A percentile compares a stretch with the other conserved stretches of the same genome.
phyloP scores from a whole-genome alignment of 2,888 invertebrate species.

The Hypsopygia costalis region DNA sequence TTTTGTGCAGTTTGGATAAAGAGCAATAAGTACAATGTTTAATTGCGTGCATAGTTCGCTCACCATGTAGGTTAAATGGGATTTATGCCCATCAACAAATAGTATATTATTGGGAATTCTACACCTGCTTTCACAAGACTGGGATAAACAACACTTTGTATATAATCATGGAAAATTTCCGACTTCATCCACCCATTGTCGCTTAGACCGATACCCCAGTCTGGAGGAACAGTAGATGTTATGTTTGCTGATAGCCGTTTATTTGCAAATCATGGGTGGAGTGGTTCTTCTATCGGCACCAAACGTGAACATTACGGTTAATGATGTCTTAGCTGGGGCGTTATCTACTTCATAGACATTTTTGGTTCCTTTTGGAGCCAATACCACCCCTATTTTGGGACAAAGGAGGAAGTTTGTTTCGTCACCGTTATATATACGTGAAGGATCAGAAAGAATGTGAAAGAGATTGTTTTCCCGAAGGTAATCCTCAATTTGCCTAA shows the following conservation, averaged over 20 bases:
- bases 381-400: slow-evolving; percentile 3
- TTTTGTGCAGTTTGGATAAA: background rate
- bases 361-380: slow-evolving; percentile 10
- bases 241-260: background rate
- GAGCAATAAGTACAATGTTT: background rate
- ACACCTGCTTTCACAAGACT: slow-evolving; percentile 14
- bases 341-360: slow-evolving; percentile 17
- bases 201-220: slow-evolving; percentile 22
- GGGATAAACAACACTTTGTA: slow-evolving; percentile 20
- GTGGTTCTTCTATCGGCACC: slow-evolving; percentile 18
- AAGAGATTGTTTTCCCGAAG: slow-evolving; percentile 3
- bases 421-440: slow-evolving; percentile 1
- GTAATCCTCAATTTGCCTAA: background rate
- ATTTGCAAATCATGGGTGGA: slow-evolving; percentile 19
- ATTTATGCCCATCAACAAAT: slow-evolving; percentile 24
- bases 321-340: slow-evolving; percentile 13
- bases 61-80: slow-evolving; percentile 18
- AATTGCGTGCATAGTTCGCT: background rate
- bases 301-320: slow-evolving; percentile 19
- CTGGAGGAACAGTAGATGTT: slow-evolving; percentile 17
- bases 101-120: slow-evolving; percentile 20
- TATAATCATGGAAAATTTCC: slow-evolving; percentile 20
- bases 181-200: slow-evolving; percentile 17
- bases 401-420: background rate
- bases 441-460: background rate